Evolutionary conservation across 2,113 vertebrate genomes (phyloP).

Genomic region (Gorsachius goisagi): DNA sequence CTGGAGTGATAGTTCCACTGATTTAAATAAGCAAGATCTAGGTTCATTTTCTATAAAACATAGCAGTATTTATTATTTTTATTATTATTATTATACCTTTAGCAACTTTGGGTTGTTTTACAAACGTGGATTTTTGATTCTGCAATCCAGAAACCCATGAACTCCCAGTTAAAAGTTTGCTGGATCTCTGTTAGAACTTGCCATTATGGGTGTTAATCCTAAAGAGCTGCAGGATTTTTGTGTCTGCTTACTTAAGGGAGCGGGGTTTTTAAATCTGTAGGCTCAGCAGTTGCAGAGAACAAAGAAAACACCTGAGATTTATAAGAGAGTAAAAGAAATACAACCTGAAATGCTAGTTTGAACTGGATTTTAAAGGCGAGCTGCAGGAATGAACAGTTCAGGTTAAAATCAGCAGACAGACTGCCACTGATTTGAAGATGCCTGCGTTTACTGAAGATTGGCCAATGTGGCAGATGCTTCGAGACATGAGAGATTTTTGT

Average conservation of each 20-base stretch:
- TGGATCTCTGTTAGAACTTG: background rate
- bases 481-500: conserved; percentile 24
- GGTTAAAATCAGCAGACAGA: background rate
- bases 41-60: background rate
- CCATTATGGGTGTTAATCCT: background rate
- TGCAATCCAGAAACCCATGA: background rate
- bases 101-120: background rate
- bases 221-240: background rate
- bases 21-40: background rate
- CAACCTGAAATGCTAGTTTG: background rate
- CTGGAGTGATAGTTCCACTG: background rate
- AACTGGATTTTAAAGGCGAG: background rate
- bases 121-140: background rate
- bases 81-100: background rate
- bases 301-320: background rate
- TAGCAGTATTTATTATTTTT: background rate
- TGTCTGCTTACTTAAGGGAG: background rate
- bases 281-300: background rate
- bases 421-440: background rate
- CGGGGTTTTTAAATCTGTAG: background rate
- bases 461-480: conserved; percentile 42
- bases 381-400: background rate
- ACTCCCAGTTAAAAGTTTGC: background rate
- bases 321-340: background rate
- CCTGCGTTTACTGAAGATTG: background rate